Base-by-base conservation (phyloP, 35 echinoderm and acorn worm genomes). In the Lytechinus variegatus region DNA sequence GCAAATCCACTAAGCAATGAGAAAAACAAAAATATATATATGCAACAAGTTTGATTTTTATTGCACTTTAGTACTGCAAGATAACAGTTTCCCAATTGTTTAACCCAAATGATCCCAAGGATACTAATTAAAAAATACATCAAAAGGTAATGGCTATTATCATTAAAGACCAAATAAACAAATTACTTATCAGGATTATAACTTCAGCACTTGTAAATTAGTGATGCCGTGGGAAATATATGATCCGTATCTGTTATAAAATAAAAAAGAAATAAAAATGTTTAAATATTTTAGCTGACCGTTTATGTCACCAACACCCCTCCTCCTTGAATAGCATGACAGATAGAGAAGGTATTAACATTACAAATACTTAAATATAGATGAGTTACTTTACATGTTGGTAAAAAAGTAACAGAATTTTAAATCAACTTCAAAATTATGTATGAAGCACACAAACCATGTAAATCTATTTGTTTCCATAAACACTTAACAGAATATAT, bases 21-120 rank as follows among this genome's bases (percentile, higher is more conserved):
- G 33, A 1, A 44, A 44, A 44, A 44, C 33, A 44, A 44, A 44
- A n/a, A n/a, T 24, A 6, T 79, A n/a, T 19, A 24, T 79, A 79
- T 79, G 66, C 66, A 79, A 79, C 66, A 79, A 79, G 66, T 79
- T 79, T 79, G 4, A 79, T 24, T 16, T 79, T 79, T 79, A 79
- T 79, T 79, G 66, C 66, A 79, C 66, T 79, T 14, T 79, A 79
- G 66, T 79, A 79, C 66, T 79, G 66, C 66, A 79, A 79, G 24
- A 79, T 44, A 79, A 79, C 66, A 19, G 33, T 79, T 79, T 79
- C 66, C 0, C 19, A 24, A 79, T 79, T 79, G 66, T 79, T 24
- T 2, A 24, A 79, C n/a, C n/a, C 66, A 79, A 79, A 79, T 19
- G 66, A 7, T 21, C 21, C 66, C 66, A 7, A 79, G n/a, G 21